Percentiles rank a stretch among this genome's conserved stretches.
These are phyloP conservation scores for Andricus curvator DNA, from an alignment of 2,888 invertebrate genomes.

Conservation along the genomic window DNA sequence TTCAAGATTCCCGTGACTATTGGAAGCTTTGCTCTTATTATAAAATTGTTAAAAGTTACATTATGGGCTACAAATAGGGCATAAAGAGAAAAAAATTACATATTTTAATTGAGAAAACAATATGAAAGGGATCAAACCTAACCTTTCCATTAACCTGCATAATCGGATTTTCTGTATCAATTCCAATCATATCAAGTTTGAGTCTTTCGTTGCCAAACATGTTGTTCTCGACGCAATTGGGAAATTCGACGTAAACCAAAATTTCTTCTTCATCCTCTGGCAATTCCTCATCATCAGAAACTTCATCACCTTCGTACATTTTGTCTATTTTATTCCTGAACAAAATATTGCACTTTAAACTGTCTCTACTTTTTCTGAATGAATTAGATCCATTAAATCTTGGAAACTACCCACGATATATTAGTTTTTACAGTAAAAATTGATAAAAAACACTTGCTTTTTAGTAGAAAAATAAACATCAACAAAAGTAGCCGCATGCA, in stretches of 20 bases:
- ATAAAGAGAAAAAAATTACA: not conserved
- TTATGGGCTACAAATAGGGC: too few species aligned
- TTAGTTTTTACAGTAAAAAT: not conserved
- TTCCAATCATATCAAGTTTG: constrained; percentile 81
- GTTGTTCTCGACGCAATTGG: constrained; percentile 78
- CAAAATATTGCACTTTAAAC: too few species aligned
- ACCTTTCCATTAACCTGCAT: constrained; percentile 85
- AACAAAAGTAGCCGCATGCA: too few species aligned
- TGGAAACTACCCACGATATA: not conserved
- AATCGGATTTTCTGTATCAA: constrained; percentile 83
- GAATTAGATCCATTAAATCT: not conserved
- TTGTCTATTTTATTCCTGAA: not conserved
- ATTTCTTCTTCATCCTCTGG: constrained; percentile 81
- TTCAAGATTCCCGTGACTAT: too few species aligned
- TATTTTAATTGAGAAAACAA: too few species aligned
- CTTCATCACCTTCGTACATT: constrained; percentile 3
- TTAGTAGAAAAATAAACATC: not conserved
- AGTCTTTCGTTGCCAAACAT: constrained; percentile 80
- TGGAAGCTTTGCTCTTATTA: too few species aligned
- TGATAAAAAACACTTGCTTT: not conserved
- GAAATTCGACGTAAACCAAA: constrained; percentile 82
- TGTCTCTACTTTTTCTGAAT: not conserved
- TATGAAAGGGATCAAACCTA: constrained; percentile 66
- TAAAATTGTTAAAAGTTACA: too few species aligned
- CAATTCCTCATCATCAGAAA: constrained; percentile 60